These are phyloP conservation scores for Zeuzera pyrina DNA, from an alignment of 2,888 invertebrate genomes.

Conservation along the genomic window DNA sequence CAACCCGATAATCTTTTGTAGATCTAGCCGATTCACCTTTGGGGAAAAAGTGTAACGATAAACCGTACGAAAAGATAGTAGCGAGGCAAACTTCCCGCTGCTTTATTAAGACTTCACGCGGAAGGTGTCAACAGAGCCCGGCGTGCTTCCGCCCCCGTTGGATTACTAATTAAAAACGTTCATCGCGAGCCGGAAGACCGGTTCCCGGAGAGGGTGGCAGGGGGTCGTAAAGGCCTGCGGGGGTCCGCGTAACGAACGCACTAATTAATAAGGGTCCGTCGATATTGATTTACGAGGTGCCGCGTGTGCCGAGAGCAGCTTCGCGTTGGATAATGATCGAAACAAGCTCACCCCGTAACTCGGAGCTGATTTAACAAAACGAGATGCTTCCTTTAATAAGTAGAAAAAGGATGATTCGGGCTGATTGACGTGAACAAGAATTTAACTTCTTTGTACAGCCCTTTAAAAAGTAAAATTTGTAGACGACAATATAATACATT, in stretches of 20 bases:
- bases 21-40: constrained; percentile 36
- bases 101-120: constrained; percentile 26
- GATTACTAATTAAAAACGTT: constrained; percentile 67
- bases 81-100: constrained; percentile 9
- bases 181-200: constrained; percentile 31
- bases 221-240: constrained; percentile 22
- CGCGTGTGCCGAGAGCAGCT: constrained; percentile 32
- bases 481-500: too few relatives aligned
- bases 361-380: neutral
- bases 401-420: too few relatives aligned
- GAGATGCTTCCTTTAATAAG: too few relatives aligned
- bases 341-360: constrained; percentile 9
- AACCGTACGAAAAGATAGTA: neutral
- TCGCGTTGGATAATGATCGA: constrained; percentile 17
- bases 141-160: constrained; percentile 21
- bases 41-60: neutral
- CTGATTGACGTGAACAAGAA: too few relatives aligned
- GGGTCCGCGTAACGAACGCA: constrained; percentile 58
- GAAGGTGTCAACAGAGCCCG: constrained; percentile 42
- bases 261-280: constrained; percentile 71
- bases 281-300: constrained; percentile 68
- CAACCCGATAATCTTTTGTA: constrained; percentile 68
- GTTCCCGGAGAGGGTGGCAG: constrained; percentile 16
- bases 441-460: too few relatives aligned
- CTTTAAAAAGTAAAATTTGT: too few relatives aligned